Conservation (phyloP, 92 coral and sea anemone genomes). For the Isaurus tuberculatus region DNA sequence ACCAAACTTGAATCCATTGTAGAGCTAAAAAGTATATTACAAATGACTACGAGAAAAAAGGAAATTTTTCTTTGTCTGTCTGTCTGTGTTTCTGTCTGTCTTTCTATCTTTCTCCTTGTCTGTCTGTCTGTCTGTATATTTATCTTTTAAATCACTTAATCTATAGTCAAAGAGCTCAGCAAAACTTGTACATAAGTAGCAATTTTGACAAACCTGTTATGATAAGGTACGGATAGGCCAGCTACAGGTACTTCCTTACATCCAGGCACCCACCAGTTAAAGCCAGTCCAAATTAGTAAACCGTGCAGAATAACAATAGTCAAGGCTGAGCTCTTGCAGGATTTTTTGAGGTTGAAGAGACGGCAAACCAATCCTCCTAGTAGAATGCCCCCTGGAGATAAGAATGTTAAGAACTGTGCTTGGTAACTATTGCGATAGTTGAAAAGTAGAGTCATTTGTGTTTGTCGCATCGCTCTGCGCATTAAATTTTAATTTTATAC, state of each 20-base stretch:
- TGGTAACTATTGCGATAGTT: too few species aligned
- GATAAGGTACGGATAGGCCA: conserved; percentile 29
- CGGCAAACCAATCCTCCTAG: conserved; percentile 31
- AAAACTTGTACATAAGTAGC: background rate
- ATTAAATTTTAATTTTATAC: too few species aligned
- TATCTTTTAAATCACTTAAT: background rate
- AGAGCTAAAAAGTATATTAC: background rate
- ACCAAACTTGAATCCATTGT: conserved; percentile 22
- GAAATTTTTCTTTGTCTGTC: background rate
- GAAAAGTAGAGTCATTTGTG: too few species aligned
- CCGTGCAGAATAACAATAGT: conserved; percentile 18
- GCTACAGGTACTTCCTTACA: conserved; percentile 17
- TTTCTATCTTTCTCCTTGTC: background rate
- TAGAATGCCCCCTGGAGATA: conserved; percentile 10
- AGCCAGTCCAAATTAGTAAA: background rate
- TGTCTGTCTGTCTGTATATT: background rate
- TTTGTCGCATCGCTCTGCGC: too few species aligned
- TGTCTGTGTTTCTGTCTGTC: background rate
- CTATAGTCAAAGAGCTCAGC: background rate
- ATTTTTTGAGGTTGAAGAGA: conserved; percentile 24
- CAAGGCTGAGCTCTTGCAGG: conserved; percentile 34
- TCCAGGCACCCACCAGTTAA: conserved; percentile 33
- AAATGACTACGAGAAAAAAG: background rate
- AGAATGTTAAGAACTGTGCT: background rate
- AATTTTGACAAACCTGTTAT: conserved; percentile 18